Evolutionary conservation across 1,140 invertebrate genomes (phyloP), one percentile per base, ranked within the genome.

Genomic region (Drosophila tani): DNA sequence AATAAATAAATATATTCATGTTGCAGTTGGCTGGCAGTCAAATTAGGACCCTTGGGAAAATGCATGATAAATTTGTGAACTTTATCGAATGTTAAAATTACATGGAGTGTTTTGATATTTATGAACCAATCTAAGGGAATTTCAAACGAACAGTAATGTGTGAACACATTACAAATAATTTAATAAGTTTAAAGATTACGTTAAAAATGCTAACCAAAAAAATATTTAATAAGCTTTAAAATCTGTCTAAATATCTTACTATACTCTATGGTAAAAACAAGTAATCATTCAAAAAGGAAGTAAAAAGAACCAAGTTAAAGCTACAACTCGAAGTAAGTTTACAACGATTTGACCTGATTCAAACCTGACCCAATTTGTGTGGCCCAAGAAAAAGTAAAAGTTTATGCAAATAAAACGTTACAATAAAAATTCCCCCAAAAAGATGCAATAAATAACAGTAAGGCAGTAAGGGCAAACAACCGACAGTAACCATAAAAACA

Each of bases 1-100:
- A 70, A 70, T 69, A 69, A 38, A 67, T 69, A 63, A 67, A 67
- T 53, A 67, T 45, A 70, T 68, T 53, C 9, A 29, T 67, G 29
- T 7, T 65, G 46, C 27, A 68, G 1, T 64, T 49, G 15, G 45
- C 9, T 50, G 43, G 12, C 60, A 27, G 9, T 32, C 63, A 35
- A 69, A 69, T 69, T 69, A 68, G 47, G 7, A 38, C 47, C 38
- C 62, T 7, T 27, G 63, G 62, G 62, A 40, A 38, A 11, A 7
- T 19, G 45, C 5, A 8, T 51, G 11, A 60, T 41, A 24, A 14
- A 29, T 73, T 1, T 29, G 35, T 29, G 14, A 24, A 50, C 1
- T 64, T 38, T 47, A 17, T 1, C 0, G 0, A n/a, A 11, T 40
- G 9, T 2, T 21, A 29, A 17, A 63, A n/a, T 55, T 35, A 6